Evolutionary conservation across 2,797 vertebrate species (phyloP), one percentile per base, ranked within the genome.

Genomic region (Falco concolor): DNA sequence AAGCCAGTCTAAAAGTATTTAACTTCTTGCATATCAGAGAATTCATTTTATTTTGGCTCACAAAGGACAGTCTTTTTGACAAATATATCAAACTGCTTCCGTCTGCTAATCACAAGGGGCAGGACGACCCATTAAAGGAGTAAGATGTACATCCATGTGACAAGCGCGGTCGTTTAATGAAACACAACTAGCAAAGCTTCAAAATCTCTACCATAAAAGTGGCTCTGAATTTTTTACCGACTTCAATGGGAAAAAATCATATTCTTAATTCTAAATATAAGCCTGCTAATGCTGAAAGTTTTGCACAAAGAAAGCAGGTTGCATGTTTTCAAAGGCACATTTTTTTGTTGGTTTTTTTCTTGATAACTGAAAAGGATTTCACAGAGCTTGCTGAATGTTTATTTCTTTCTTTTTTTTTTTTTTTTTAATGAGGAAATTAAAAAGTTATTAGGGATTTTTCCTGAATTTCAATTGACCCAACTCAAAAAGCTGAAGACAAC

Each of bases 31-130:
- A 52, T 92, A 91, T 92, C 84, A 92, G 65, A 95, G 49, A 85
- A 42, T 23, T 53, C 2, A 0, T 84, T 92, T 70, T 78, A 52
- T 91, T 96, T 95, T 94, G 91, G 68, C 81, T 96, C 75, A 91
- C 64, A 89, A 52, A 96, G 76, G 82, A 93, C 57, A 89, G 38
- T 18, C 73, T 83, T 89, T 95, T 36, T 93, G 84, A 96, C 72
- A 93, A 92, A 94, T 61, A 65, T 36, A 94, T 93, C 91, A 97
- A 92, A 93, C 89, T 3, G 3, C 64, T 94, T 96, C 93, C 23
- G 10, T 34, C 72, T 90, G 84, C 89, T 91, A 94, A 92, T 93
- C 95, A 91, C 93, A 83, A 92, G 95, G 93, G 95, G 78, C 82
- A 95, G 82, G 68, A n/a, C 8, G 2, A 73, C 49, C 91, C 91